Evolutionary conservation across 1,140 invertebrate genomes (phyloP).

Genomic region (Brachionus koreanus): DNA sequence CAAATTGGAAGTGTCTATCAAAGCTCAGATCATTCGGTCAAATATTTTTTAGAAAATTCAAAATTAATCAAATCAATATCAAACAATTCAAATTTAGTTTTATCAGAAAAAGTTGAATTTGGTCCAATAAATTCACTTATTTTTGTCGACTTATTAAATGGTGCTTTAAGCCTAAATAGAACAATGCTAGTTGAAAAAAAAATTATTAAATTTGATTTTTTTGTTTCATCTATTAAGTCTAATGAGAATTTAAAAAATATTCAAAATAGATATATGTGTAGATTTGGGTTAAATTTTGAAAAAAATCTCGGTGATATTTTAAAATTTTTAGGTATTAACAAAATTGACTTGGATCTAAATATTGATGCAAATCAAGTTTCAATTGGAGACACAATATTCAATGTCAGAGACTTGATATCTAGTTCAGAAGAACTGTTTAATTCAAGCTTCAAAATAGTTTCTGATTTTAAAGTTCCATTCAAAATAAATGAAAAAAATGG

Average conservation of each 20-base stretch:
- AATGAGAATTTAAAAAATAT: neutral
- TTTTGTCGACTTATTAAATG: neutral
- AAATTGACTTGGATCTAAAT: neutral
- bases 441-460: neutral
- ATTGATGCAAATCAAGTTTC: neutral
- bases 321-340: neutral
- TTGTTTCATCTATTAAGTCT: neutral
- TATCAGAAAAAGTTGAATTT: neutral
- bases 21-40: neutral
- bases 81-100: neutral
- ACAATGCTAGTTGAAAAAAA: neutral
- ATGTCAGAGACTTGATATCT: neutral
- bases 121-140: neutral
- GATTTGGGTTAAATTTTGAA: neutral
- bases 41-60: neutral
- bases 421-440: neutral
- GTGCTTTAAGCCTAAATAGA: neutral
- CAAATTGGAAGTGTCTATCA: neutral
- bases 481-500: neutral
- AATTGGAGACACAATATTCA: neutral
- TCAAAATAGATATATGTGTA: neutral
- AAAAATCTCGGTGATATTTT: neutral
- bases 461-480: neutral
- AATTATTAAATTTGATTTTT: neutral
- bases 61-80: neutral